These are phyloP conservation scores for Lamellibrachia satsuma DNA, from an alignment of 2,888 invertebrate species.

Conservation along the genomic window DNA sequence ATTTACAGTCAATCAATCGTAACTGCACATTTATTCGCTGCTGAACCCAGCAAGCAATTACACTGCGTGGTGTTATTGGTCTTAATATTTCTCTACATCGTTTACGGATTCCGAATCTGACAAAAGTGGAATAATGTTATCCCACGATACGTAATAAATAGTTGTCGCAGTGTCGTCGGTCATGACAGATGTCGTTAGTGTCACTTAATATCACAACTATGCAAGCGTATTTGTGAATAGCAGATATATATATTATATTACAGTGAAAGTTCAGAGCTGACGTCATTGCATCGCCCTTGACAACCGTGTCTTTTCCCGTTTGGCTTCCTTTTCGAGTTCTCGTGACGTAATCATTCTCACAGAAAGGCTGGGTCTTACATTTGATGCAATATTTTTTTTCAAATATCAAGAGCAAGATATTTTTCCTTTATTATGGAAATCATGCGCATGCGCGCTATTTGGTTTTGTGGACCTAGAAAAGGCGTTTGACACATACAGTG, in stretches of 20 bases:
- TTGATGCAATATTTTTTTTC: background rate
- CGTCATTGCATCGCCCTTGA: background rate
- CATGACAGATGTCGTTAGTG: background rate
- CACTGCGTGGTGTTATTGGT: background rate
- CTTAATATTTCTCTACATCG: background rate
- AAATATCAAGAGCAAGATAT: background rate
- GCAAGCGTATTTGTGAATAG: background rate
- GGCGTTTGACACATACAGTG: too few relatives aligned
- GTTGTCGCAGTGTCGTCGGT: background rate
- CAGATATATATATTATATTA: background rate
- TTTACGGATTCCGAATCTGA: background rate
- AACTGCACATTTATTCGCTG: slow-evolving; percentile 4
- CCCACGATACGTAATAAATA: slow-evolving; percentile 3
- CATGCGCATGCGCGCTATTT: too few relatives aligned
- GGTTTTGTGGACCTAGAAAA: too few relatives aligned
- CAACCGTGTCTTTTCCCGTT: background rate
- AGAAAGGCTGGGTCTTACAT: background rate
- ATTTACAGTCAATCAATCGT: background rate
- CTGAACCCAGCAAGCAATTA: background rate
- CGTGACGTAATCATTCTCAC: background rate
- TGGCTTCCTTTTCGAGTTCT: background rate
- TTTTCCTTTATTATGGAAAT: background rate
- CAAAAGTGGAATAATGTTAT: background rate
- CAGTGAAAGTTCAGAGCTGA: slow-evolving; percentile 3
- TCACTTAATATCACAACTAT: background rate